These are phyloP conservation scores for Zygogramma bicolorata DNA, from an alignment of 2,888 invertebrate species.

Conservation along the genomic window DNA sequence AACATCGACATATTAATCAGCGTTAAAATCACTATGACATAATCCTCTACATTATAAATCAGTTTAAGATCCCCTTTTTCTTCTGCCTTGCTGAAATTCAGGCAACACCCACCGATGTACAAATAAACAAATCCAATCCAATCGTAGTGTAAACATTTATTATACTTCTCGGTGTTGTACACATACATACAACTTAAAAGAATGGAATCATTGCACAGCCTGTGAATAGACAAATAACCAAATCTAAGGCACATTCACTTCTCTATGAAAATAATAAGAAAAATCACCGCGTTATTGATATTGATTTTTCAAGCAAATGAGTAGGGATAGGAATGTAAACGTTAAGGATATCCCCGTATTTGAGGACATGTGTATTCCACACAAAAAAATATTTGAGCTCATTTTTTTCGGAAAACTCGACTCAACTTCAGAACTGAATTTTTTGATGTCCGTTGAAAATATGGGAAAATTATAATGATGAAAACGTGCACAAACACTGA, in stretches of 20 bases:
- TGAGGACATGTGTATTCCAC: no score
- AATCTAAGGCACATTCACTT: constrained; percentile 50
- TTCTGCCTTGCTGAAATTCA: no score
- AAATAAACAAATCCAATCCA: not conserved
- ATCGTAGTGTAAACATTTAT: constrained; percentile 1
- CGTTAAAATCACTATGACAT: no score
- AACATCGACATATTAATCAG: no score
- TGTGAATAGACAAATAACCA: constrained; percentile 39
- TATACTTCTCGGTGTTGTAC: constrained; percentile 1
- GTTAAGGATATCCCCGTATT: no score
- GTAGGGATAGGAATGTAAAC: not conserved
- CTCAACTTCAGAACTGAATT: no score
- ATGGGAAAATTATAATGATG: not conserved
- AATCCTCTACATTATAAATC: no score
- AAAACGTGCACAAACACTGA: not conserved
- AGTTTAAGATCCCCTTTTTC: no score
- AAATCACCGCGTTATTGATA: not conserved
- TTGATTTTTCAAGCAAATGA: not conserved
- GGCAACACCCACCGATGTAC: no score
- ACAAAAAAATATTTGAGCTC: no score
- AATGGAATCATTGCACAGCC: constrained; percentile 52
- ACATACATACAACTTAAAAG: constrained; percentile 24
- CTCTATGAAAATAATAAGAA: constrained; percentile 22
- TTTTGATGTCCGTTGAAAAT: not conserved
- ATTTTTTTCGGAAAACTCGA: no score